Evolutionary conservation across 1,140 invertebrate species (phyloP).

Genomic region (Trichoplusia ni): DNA sequence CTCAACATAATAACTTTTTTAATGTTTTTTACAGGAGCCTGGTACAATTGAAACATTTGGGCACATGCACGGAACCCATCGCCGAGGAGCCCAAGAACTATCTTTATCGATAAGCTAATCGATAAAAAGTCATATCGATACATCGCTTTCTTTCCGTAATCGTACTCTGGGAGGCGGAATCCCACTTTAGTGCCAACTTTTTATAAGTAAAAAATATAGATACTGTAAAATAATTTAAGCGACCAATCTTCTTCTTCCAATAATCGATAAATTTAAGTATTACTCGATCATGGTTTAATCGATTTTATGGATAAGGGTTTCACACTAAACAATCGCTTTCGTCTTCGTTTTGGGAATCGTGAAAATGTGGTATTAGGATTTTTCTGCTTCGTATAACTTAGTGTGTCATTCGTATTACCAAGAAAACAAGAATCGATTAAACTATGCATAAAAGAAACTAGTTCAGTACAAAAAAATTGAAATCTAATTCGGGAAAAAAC

Average conservation of each 20-base stretch:
- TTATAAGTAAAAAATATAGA: conserved; percentile 41
- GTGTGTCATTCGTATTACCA: neutral
- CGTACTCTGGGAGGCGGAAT: conserved; percentile 10
- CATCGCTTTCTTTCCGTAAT: conserved; percentile 37
- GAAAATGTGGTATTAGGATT: conserved; percentile 7
- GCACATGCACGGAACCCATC: conserved; percentile 77
- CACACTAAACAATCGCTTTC: conserved; percentile 5
- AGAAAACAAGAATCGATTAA: neutral
- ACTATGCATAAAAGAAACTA: conserved; percentile 1
- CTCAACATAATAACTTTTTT: neutral
- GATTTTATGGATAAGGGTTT: conserved; percentile 4
- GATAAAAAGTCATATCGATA: conserved; percentile 43
- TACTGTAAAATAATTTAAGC: conserved; percentile 36
- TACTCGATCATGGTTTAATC: conserved; percentile 6
- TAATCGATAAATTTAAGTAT: conserved; percentile 31
- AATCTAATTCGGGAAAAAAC: conserved; percentile 13
- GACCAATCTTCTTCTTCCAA: conserved; percentile 44
- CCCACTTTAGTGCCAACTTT: conserved; percentile 49
- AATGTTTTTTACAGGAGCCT: conserved; percentile 67
- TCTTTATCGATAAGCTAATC: conserved; percentile 70
- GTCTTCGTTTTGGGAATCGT: conserved; percentile 4
- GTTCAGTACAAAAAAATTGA: conserved; percentile 29
- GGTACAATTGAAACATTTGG: conserved; percentile 72
- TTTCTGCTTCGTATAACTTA: neutral
- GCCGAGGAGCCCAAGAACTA: conserved; percentile 80